These are phyloP conservation scores for Ectropis crepuscularia DNA, from an alignment of 2,888 invertebrate species.

Conservation along the genomic window DNA sequence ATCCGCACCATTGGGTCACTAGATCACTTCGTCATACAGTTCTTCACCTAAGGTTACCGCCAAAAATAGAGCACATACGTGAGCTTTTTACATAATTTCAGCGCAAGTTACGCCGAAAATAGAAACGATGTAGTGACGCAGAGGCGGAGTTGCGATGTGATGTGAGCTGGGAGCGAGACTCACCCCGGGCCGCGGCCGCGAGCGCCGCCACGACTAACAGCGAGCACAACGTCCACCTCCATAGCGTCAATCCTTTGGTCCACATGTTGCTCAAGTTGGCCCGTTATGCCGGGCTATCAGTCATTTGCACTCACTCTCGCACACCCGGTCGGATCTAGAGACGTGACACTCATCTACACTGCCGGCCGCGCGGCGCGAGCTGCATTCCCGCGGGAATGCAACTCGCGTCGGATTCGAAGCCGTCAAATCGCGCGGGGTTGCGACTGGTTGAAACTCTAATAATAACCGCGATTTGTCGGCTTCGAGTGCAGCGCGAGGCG, in stretches of 20 bases:
- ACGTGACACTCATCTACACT: conserved; percentile 76
- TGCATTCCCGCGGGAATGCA: conserved; percentile 69
- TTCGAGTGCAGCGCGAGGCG: conserved; percentile 58
- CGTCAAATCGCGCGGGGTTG: conserved; percentile 62
- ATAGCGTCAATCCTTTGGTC: conserved; percentile 79
- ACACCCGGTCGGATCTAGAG: conserved; percentile 79
- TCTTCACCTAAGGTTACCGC: conserved; percentile 78
- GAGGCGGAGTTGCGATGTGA: conserved; percentile 59
- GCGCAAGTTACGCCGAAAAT: conserved; percentile 83
- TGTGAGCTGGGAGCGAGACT: conserved; percentile 61
- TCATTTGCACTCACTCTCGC: conserved; percentile 84
- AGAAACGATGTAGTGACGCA: conserved; percentile 77
- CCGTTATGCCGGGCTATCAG: conserved; percentile 77
- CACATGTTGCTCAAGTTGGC: conserved; percentile 80
- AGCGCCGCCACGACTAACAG: conserved; percentile 75
- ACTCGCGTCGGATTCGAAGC: conserved; percentile 61
- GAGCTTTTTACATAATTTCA: conserved; percentile 85
- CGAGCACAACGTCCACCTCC: conserved; percentile 82
- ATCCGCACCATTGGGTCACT: conserved; percentile 60
- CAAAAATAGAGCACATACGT: conserved; percentile 81
- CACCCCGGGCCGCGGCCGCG: conserved; percentile 77
- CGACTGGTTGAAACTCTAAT: conserved; percentile 53
- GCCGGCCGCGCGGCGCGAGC: conserved; percentile 59
- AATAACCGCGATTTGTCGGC: conserved; percentile 74
- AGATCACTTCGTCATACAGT: conserved; percentile 70